phyloP scores from a whole-genome alignment of 2,797 vertebrate species.

The Knipowitschia caucasica region DNA sequence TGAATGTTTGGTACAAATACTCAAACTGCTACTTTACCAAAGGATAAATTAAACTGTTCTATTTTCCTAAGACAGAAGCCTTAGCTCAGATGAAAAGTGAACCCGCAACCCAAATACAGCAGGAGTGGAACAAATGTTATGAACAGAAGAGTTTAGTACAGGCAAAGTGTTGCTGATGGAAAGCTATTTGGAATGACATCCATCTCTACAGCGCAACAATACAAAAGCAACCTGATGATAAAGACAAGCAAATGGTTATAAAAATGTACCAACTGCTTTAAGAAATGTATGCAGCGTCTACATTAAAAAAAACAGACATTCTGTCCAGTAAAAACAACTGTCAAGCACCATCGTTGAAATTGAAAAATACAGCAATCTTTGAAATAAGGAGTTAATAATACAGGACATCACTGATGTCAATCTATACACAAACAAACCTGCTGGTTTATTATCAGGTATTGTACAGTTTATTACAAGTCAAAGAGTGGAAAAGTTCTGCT shows the following conservation, averaged over 20 bases:
- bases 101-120: no score
- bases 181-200: conserved; percentile 48
- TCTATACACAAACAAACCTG: conserved; percentile 91
- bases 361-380: conserved; percentile 92
- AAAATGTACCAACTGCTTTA: conserved; percentile 88
- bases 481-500: conserved; percentile 42
- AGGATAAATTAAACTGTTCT: conserved; percentile 10
- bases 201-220: conserved; percentile 34
- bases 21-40: conserved; percentile 43
- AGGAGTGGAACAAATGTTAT: conserved; percentile 12
- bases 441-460: conserved; percentile 77
- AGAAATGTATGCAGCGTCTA: conserved; percentile 96
- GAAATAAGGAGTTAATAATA: conserved; percentile 82
- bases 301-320: conserved; percentile 81
- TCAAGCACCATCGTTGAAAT: conserved; percentile 83
- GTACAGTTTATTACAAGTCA: conserved; percentile 25
- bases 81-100: no score
- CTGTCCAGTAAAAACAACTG: conserved; percentile 78
- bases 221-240: conserved; percentile 48
- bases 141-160: conserved; percentile 9
- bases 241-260: conserved; percentile 46
- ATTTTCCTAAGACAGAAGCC: conserved; percentile 14
- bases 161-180: conserved; percentile 40
- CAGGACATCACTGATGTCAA: conserved; percentile 99
- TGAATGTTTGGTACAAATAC: conserved; percentile 47